These are phyloP conservation scores for Tenrec ecaudatus DNA, from an alignment of 2,113 vertebrate genomes.

Conservation along the genomic window DNA sequence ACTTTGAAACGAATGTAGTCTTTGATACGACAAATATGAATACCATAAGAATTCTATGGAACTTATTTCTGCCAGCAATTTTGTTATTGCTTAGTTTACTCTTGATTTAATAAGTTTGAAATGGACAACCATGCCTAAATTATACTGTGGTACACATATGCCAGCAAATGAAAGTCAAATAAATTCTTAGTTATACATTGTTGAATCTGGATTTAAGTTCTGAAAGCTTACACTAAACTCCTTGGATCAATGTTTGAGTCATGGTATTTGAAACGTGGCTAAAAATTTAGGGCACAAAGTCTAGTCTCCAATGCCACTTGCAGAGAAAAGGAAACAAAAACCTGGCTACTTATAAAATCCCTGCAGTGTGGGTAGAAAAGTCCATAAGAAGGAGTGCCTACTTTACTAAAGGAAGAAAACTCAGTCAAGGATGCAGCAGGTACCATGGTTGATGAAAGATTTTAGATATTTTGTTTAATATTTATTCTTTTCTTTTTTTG, in stretches of 20 bases:
- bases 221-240: background rate
- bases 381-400: background rate
- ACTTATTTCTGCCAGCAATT: slow-evolving; percentile 54
- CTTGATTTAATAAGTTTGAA: slow-evolving; percentile 20
- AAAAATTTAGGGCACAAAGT: background rate
- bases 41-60: slow-evolving; percentile 25
- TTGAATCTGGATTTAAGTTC: slow-evolving; percentile 23
- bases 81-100: slow-evolving; percentile 23
- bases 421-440: too few relatives aligned
- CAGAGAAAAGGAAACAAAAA: background rate
- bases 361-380: background rate
- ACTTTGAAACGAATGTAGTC: slow-evolving; percentile 43
- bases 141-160: background rate
- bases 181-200: background rate
- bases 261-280: slow-evolving; percentile 41
- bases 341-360: background rate
- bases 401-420: background rate
- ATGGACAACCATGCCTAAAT: background rate
- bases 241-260: background rate
- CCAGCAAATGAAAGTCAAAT: background rate
- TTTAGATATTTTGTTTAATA: too few relatives aligned
- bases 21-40: slow-evolving; percentile 69
- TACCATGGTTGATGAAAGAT: too few relatives aligned
- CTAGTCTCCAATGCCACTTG: background rate
- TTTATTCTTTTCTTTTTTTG: too few relatives aligned